Percentiles rank a stretch among this genome's conserved stretches.
Conservation (phyloP, 2,113 vertebrate genomes). For the Salvelinus fontinalis region DNA sequence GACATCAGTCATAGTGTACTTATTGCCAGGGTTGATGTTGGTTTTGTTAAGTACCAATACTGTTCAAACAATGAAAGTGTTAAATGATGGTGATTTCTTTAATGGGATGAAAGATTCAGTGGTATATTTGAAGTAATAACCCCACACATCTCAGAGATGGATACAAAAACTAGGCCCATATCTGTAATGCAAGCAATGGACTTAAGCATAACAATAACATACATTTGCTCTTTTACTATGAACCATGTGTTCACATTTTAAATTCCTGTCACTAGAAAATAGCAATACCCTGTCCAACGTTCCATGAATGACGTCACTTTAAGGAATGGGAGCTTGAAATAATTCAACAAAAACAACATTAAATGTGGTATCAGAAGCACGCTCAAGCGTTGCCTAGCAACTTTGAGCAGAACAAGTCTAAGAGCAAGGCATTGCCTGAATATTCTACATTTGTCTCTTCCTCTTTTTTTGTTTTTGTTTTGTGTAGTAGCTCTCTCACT, state of each 20-base stretch:
- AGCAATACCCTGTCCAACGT: not conserved
- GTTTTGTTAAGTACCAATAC: too few species aligned
- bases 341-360: not conserved
- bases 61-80: too few species aligned
- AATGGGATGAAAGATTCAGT: too few species aligned
- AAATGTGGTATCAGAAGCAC: slow-evolving; percentile 12
- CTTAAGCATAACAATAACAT: too few species aligned
- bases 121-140: too few species aligned
- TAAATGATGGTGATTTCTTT: too few species aligned
- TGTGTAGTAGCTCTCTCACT: not conserved
- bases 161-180: too few species aligned
- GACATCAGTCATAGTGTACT: too few species aligned
- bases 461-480: not conserved
- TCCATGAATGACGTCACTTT: too few species aligned
- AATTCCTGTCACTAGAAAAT: not conserved
- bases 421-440: slow-evolving; percentile 13
- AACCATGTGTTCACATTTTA: not conserved
- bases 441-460: slow-evolving; percentile 14
- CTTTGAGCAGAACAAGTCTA: slow-evolving; percentile 19
- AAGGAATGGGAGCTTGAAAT: not conserved
- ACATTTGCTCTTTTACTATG: not conserved
- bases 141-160: too few species aligned
- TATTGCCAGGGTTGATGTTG: too few species aligned
- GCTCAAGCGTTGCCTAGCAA: slow-evolving; percentile 51
- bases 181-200: too few species aligned